Conservation (phyloP, 1,140 invertebrate genomes). For the Anagrus nilaparvatae region DNA sequence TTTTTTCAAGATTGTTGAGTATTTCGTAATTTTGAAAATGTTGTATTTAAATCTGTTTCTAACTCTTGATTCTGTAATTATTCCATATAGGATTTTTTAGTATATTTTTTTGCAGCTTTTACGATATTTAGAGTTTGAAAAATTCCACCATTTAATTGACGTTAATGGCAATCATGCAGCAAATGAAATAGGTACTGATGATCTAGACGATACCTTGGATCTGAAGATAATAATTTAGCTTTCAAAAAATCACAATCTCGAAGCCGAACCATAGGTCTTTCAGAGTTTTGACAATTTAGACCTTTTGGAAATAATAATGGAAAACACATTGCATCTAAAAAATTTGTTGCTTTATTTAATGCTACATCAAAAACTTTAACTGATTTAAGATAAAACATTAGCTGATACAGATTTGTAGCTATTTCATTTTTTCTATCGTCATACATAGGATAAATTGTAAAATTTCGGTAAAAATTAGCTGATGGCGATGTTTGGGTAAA, state of each 20-base stretch:
- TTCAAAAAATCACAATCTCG: conserved; percentile 24
- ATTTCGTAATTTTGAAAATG: conserved; percentile 24
- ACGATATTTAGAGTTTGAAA: conserved; percentile 26
- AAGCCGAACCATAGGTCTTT: conserved; percentile 15
- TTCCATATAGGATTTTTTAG: conserved; percentile 21
- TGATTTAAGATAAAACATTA: too few species aligned
- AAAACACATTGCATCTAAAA: too few species aligned
- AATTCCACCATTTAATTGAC: conserved; percentile 23
- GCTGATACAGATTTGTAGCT: too few species aligned
- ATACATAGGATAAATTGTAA: too few species aligned
- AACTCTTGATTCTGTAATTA: conserved; percentile 19
- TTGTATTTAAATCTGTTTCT: conserved; percentile 20
- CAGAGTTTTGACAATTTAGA: conserved; percentile 20
- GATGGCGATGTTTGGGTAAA: too few species aligned
- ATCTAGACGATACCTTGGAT: conserved; percentile 23
- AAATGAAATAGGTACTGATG: conserved; percentile 27
- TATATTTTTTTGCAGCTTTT: conserved; percentile 19
- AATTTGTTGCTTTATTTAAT: too few species aligned
- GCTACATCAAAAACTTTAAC: too few species aligned
- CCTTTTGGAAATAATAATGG: conserved; percentile 24
- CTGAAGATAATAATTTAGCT: conserved; percentile 19
- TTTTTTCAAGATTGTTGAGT: conserved; percentile 23
- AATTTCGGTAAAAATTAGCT: too few species aligned
- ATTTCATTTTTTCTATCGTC: too few species aligned
- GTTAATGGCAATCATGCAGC: conserved; percentile 21